A percentile compares a stretch with the other conserved stretches of the same genome.
These are phyloP conservation scores for Zoanthus sansibaricus DNA, from an alignment of 92 coral and sea anemone genomes.

Conservation along the genomic window DNA sequence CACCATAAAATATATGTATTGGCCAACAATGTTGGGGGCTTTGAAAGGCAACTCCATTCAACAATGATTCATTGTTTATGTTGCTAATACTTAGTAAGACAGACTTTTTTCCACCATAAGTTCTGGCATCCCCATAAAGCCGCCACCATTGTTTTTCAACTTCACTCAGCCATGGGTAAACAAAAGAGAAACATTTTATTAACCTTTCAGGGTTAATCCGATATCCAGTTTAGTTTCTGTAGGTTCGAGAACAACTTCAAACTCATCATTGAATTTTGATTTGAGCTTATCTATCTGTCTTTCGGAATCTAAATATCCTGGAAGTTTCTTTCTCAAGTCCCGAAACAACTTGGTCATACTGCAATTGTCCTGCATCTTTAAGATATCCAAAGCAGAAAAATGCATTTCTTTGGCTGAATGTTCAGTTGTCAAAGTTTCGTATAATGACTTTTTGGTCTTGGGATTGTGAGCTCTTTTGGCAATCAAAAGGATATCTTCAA, in stretches of 20 bases:
- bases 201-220: constrained; percentile 37
- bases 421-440: constrained; percentile 16
- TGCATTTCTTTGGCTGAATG: constrained; percentile 29
- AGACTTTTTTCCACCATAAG: constrained; percentile 55
- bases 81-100: background rate
- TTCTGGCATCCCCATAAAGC: constrained; percentile 59
- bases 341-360: constrained; percentile 29
- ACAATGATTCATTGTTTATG: constrained; percentile 7
- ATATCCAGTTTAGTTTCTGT: constrained; percentile 41
- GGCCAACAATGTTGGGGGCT: constrained; percentile 63
- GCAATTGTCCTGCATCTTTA: constrained; percentile 32
- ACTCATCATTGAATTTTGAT: constrained; percentile 48
- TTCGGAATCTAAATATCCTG: constrained; percentile 37
- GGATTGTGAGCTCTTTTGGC: constrained; percentile 40
- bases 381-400: constrained; percentile 37
- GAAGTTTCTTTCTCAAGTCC: constrained; percentile 21
- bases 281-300: constrained; percentile 34
- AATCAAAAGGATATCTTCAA: constrained; percentile 42
- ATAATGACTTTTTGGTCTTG: constrained; percentile 28
- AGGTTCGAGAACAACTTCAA: constrained; percentile 55
- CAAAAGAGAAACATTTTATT: constrained; percentile 19
- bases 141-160: constrained; percentile 49
- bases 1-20: constrained; percentile 6
- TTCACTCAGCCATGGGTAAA: constrained; percentile 41
- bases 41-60: constrained; percentile 49